Evolutionary conservation across 2,113 vertebrate genomes (phyloP).

Genomic region (Okapia johnstoni): DNA sequence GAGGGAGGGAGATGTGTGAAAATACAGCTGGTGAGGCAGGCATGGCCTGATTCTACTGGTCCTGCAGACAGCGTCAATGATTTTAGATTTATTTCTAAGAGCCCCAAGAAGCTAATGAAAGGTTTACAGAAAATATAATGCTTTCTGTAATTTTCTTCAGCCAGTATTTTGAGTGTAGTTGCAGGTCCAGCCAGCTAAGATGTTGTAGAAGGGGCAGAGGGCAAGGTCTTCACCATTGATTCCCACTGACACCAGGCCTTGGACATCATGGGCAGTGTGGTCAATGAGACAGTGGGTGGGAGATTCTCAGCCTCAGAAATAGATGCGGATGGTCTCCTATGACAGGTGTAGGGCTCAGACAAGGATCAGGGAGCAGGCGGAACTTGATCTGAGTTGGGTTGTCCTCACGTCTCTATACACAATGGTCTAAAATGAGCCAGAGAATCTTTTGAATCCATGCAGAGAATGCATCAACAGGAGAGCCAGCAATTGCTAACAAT

Average conservation of each 20-base stretch:
- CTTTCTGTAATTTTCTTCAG: not conserved
- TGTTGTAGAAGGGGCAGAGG: not conserved
- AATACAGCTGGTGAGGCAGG: not conserved
- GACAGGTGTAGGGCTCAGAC: not conserved
- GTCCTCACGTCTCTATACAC: not conserved
- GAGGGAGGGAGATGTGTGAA: not conserved
- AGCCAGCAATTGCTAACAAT: not conserved
- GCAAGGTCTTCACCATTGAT: not conserved
- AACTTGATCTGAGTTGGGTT: not conserved
- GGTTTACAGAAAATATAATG: not conserved
- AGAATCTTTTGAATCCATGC: not conserved
- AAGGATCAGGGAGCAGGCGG: not conserved
- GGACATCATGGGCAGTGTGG: not conserved
- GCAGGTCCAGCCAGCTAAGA: not conserved
- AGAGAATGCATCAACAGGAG: not conserved
- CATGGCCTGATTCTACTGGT: no score
- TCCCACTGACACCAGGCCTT: not conserved
- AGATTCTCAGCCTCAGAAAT: not conserved
- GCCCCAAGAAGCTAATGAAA: not conserved
- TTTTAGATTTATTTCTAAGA: not conserved
- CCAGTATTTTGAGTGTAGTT: not conserved
- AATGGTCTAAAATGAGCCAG: not conserved
- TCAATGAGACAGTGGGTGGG: not conserved
- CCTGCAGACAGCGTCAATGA: not conserved
- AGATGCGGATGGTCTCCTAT: not conserved